Evolutionary conservation across 92 coral and sea anemone species (phyloP), one percentile per base, ranked within the genome.

Genomic region (Desmophyllum pertusum): DNA sequence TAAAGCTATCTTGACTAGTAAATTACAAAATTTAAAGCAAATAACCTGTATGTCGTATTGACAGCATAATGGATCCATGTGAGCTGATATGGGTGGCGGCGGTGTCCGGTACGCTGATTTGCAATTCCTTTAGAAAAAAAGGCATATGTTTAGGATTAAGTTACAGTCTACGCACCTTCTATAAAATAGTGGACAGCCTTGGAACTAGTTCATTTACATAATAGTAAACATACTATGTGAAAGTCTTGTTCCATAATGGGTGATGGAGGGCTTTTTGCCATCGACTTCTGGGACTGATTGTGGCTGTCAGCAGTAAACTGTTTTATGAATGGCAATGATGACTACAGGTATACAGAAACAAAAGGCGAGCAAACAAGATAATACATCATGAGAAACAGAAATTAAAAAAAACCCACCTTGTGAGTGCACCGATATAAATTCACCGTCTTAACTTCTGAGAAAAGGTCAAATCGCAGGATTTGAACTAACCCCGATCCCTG

Each of bases 41-140:
- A 55, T 69, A 67, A 95, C 98, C 97, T 93, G 93, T 91, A 93
- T 11, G 93, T 93, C 41, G 93, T 91, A 53, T 83, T 92, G 68
- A 93, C 89, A 55, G 89, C 89, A 84, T 95, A 95, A 66, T 87
- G 88, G 38, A 83, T 33, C 98, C 98, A 95, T 30, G 84, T 79
- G 43, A 95, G 84, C 31, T 91, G 91, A 65, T 86, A 93, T 19
- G 38, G 15, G 78, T 93, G 91, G 52, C 71, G 90, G 17, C 65
- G 90, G 9, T 89, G 90, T 57, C 93, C 90, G 15, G 87, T 89
- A 41, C 91, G 46, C 72, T 27, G 35, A 95, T 80, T 50, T 88
- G 73, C 25, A 95, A 71, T 76, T 95, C 98, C 98, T 95, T n/a
- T n/a, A 53, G 3, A 76, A 86, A 31, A 67, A 40, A 35, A 35